phyloP scores from a whole-genome alignment of 2,113 vertebrate genomes.

The Elephantulus edwardii region DNA sequence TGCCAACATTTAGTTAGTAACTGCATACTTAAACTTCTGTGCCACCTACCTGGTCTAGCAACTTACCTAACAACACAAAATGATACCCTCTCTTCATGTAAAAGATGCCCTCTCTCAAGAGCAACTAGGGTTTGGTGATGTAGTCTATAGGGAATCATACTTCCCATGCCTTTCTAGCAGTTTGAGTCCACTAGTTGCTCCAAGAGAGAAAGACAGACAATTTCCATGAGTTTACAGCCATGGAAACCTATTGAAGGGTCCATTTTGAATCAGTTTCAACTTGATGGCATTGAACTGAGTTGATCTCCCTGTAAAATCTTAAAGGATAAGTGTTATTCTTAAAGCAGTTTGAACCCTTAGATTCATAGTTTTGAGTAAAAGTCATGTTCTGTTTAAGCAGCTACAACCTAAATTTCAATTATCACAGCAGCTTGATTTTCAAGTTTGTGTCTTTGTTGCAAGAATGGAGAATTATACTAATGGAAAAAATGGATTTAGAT shows the following conservation, averaged over 20 bases:
- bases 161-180: too few relatives aligned
- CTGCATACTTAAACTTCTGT: neutral
- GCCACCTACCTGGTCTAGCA: neutral
- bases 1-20: neutral
- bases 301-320: neutral
- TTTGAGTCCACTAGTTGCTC: too few relatives aligned
- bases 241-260: too few relatives aligned
- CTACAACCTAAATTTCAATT: neutral
- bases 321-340: neutral
- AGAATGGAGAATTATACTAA: neutral
- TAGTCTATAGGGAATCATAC: too few relatives aligned
- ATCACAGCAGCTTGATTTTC: neutral
- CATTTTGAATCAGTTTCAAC: too few relatives aligned
- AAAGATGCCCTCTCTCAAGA: too few relatives aligned
- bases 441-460: neutral
- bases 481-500: neutral
- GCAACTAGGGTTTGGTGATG: too few relatives aligned
- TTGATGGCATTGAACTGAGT: too few relatives aligned
- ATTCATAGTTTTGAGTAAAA: neutral
- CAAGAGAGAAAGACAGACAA: too few relatives aligned
- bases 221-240: too few relatives aligned
- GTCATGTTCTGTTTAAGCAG: neutral
- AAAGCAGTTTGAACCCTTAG: neutral
- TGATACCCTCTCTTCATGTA: neutral
- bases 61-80: neutral